phyloP scores from a whole-genome alignment of 2,797 vertebrate genomes.

The Gymnocypris eckloni region DNA sequence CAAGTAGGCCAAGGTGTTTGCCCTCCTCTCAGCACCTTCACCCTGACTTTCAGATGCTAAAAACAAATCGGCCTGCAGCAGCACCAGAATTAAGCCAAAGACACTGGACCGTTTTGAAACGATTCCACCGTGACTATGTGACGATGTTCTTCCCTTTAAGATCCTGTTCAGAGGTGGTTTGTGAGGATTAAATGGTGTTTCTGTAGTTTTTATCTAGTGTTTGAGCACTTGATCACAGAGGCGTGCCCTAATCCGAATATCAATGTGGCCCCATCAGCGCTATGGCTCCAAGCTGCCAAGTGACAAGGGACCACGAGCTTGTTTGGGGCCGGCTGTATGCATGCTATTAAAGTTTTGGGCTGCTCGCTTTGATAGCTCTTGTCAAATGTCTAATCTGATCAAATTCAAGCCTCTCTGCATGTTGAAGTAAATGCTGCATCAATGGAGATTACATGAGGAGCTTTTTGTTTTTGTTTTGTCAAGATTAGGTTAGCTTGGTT shows the following conservation, averaged over 20 bases:
- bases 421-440: conserved; percentile 56
- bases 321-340: conserved; percentile 83
- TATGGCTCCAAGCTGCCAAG: conserved; percentile 86
- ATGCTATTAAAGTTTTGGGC: conserved; percentile 82
- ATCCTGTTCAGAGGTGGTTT: conserved; percentile 85
- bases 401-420: conserved; percentile 74
- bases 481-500: conserved; percentile 78
- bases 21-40: conserved; percentile 1
- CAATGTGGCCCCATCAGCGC: conserved; percentile 91
- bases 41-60: conserved; percentile 44
- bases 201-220: conserved; percentile 91
- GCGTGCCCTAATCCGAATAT: conserved; percentile 95
- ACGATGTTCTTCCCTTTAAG: conserved; percentile 53
- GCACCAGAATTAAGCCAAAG: conserved; percentile 57
- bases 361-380: conserved; percentile 93
- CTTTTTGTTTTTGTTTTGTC: conserved; percentile 67
- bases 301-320: conserved; percentile 82
- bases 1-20: background rate
- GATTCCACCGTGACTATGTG: conserved; percentile 52
- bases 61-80: conserved; percentile 65
- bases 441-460: conserved; percentile 69
- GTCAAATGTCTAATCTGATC: conserved; percentile 91
- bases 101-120: conserved; percentile 57
- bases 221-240: conserved; percentile 96
- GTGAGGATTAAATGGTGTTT: conserved; percentile 92